These are phyloP conservation scores for Takifugu bimaculatus DNA, from an alignment of 2,113 vertebrate species.

Conservation along the genomic window DNA sequence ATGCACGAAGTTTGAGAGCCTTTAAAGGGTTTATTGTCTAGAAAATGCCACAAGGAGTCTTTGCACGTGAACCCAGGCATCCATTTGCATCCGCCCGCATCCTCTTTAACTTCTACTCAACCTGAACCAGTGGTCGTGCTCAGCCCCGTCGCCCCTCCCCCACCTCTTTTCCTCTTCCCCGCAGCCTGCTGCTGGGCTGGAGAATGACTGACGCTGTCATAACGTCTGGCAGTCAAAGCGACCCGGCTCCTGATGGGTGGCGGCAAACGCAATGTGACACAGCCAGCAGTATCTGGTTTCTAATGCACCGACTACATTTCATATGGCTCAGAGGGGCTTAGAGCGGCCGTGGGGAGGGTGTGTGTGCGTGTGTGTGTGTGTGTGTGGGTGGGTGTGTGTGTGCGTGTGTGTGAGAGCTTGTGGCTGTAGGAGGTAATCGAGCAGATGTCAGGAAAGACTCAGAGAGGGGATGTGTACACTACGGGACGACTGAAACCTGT, in stretches of 20 bases:
- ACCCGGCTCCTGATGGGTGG: constrained; percentile 56
- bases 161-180: constrained; percentile 21
- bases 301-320: constrained; percentile 70
- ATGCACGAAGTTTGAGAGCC: background rate
- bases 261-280: constrained; percentile 74
- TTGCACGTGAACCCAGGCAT: too few relatives aligned
- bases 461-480: constrained; percentile 69
- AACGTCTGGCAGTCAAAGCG: constrained; percentile 67
- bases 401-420: constrained; percentile 38
- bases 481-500: constrained; percentile 74
- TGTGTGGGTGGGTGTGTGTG: constrained; percentile 35
- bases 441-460: constrained; percentile 72
- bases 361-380: constrained; percentile 24
- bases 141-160: background rate
- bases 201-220: constrained; percentile 75
- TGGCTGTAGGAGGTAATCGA: constrained; percentile 68
- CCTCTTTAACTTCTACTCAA: background rate
- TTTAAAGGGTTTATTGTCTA: constrained; percentile 20
- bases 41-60: constrained; percentile 23
- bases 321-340: constrained; percentile 73
- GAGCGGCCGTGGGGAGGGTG: constrained; percentile 52
- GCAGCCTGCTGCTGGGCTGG: constrained; percentile 54
- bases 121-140: background rate
- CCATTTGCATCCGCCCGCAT: too few relatives aligned
- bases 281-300: constrained; percentile 71